Percentiles rank a stretch among this genome's conserved stretches.
Evolutionary conservation across 2,113 vertebrate genomes (phyloP).

Genomic region (Cepphus grylle): DNA sequence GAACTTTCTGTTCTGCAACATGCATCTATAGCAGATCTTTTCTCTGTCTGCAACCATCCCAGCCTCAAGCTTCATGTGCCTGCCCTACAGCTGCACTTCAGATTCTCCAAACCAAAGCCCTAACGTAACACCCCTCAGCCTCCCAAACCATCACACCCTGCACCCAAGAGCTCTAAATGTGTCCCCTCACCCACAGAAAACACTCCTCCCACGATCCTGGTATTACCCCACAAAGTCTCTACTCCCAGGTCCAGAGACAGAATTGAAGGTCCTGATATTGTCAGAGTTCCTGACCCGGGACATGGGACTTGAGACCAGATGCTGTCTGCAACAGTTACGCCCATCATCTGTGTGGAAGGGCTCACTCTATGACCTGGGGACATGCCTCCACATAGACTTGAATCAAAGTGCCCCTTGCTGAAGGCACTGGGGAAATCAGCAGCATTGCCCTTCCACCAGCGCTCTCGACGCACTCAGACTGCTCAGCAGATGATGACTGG

Average conservation of each 20-base stretch:
- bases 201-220: background rate
- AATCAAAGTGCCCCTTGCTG: background rate
- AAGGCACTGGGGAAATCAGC: background rate
- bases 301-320: background rate
- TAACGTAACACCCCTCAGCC: background rate
- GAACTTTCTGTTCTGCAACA: background rate
- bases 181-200: background rate
- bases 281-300: background rate
- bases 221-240: background rate
- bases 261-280: background rate
- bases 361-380: background rate
- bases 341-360: background rate
- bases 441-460: background rate
- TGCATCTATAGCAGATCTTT: background rate
- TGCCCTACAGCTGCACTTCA: background rate
- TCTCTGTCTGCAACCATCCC: background rate
- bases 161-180: background rate
- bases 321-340: background rate
- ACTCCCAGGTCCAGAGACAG: background rate
- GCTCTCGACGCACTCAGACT: background rate
- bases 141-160: background rate
- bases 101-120: background rate
- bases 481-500: background rate
- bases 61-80: background rate
- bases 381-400: fast-evolving